Conservation (phyloP, 1,140 invertebrate species). For the Marisa cornuarietis region DNA sequence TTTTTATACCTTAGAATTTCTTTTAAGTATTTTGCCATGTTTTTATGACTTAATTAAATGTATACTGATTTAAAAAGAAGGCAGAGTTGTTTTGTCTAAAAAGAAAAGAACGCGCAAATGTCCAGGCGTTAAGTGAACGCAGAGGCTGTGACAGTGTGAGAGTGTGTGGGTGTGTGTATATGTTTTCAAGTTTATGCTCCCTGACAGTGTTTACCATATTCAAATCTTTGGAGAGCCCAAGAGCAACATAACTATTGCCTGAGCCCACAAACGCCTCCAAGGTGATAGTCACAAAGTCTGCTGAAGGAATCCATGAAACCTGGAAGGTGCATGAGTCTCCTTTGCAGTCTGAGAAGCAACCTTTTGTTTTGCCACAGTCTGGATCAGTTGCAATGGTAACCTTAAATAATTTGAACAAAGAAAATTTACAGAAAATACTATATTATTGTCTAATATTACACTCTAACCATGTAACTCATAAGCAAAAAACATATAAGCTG, state of each 20-base stretch:
- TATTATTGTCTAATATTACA: no score
- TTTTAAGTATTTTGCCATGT: no score
- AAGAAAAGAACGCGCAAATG: no score
- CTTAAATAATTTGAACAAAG: neutral
- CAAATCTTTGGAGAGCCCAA: neutral
- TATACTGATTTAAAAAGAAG: no score
- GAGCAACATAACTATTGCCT: neutral
- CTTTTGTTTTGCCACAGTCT: neutral
- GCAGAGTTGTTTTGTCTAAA: no score
- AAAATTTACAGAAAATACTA: neutral
- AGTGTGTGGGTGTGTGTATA: no score
- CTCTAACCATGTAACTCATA: no score
- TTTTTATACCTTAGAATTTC: no score
- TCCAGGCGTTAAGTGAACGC: no score
- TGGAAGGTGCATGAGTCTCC: neutral
- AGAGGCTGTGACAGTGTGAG: no score
- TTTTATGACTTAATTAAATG: no score
- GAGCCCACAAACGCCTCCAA: neutral
- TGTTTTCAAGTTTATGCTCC: neutral
- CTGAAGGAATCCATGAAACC: neutral
- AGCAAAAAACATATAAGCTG: no score
- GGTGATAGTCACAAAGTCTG: neutral
- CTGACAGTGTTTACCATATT: neutral
- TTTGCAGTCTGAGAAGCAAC: conserved; percentile 8
- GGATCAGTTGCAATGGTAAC: neutral